Conservation (phyloP, 2,113 vertebrate genomes). For the Willisornis vidua region DNA sequence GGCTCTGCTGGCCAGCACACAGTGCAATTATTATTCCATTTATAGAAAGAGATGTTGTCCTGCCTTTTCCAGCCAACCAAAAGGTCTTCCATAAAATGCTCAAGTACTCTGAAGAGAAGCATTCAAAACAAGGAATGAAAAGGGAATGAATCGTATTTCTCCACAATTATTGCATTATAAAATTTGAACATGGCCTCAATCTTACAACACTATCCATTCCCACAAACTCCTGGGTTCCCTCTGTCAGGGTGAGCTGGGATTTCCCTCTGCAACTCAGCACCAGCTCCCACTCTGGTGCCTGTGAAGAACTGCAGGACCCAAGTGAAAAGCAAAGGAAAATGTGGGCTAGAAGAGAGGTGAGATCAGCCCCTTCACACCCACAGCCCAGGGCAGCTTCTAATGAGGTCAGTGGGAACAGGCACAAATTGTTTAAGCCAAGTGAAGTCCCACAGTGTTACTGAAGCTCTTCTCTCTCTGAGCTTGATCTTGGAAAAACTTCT, state of each 20-base stretch:
- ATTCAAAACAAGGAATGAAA: conserved; percentile 47
- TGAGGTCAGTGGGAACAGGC: not conserved
- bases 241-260: not conserved
- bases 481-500: not conserved
- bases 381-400: not conserved
- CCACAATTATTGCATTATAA: conserved; percentile 45
- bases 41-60: conserved; percentile 37
- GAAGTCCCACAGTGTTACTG: not conserved
- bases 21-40: conserved; percentile 59
- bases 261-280: not conserved
- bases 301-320: not conserved
- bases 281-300: not conserved
- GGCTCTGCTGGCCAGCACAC: not conserved
- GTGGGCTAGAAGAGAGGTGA: not conserved
- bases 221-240: not conserved
- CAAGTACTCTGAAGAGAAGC: conserved; percentile 29
- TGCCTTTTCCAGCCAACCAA: conserved; percentile 4
- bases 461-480: not conserved
- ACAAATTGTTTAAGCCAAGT: not conserved
- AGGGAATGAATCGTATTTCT: not conserved
- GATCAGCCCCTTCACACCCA: not conserved
- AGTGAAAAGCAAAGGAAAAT: not conserved
- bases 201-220: not conserved
- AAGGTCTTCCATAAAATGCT: conserved; percentile 33
- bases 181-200: not conserved